phyloP scores from a whole-genome alignment of 2,113 vertebrate species.

The Fregetta grallaria region DNA sequence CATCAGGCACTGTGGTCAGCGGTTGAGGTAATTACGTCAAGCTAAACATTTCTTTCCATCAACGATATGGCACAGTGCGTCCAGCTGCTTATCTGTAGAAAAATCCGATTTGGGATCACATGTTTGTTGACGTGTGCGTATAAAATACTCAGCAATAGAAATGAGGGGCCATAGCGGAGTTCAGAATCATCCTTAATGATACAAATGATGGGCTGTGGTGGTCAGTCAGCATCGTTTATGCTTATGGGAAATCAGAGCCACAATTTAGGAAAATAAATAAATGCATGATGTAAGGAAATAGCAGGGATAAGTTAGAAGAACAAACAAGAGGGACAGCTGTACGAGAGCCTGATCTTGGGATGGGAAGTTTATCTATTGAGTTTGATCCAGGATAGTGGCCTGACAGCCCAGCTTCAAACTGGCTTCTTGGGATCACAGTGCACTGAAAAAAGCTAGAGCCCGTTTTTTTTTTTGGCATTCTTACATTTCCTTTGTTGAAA shows the following conservation, averaged over 20 bases:
- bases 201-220: not conserved
- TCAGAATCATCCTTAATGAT: not conserved
- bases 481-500: not conserved
- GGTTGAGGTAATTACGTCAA: not conserved
- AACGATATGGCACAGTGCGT: not conserved
- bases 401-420: not conserved
- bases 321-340: not conserved
- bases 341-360: not conserved
- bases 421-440: not conserved
- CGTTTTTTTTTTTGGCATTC: accelerated
- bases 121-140: not conserved
- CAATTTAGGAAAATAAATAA: not conserved
- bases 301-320: not conserved
- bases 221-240: not conserved
- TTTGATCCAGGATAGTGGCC: not conserved
- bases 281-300: not conserved
- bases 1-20: not conserved
- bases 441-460: not conserved
- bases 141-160: not conserved
- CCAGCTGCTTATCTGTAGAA: not conserved
- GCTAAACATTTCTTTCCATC: not conserved
- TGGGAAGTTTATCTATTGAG: not conserved
- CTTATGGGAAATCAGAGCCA: not conserved
- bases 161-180: not conserved
- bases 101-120: not conserved